Evolutionary conservation across 1,140 invertebrate species (phyloP).

Genomic region (Bombyx mandarina): DNA sequence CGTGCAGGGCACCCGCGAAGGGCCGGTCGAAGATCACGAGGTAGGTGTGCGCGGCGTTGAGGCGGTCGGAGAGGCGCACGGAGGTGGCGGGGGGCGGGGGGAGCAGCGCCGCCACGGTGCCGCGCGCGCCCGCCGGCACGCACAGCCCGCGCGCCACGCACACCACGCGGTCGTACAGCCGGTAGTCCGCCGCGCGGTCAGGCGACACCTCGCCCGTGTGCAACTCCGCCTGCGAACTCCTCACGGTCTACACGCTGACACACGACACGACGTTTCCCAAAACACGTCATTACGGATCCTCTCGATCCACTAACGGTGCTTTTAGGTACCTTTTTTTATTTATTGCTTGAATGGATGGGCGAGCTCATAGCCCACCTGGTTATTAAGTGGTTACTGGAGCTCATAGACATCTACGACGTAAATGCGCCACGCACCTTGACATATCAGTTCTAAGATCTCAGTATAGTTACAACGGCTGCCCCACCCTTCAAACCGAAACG

Average conservation of each 20-base stretch:
- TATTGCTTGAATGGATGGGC: no score
- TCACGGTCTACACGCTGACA: no score
- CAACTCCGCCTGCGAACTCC: conserved; percentile 62
- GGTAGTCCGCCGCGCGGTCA: conserved; percentile 76
- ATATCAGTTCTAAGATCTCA: no score
- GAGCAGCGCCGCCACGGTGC: conserved; percentile 84
- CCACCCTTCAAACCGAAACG: no score
- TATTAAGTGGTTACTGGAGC: no score
- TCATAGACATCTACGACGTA: no score
- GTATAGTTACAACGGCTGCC: no score
- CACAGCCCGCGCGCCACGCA: conserved; percentile 80
- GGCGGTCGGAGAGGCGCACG: conserved; percentile 49
- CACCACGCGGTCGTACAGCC: conserved; percentile 88
- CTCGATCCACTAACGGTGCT: neutral
- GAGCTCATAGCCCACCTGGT: no score
- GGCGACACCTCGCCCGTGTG: conserved; percentile 72
- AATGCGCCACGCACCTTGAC: no score
- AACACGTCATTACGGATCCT: no score
- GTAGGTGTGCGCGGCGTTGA: conserved; percentile 73
- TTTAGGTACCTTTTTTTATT: neutral
- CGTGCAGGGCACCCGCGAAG: conserved; percentile 77
- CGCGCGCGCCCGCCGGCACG: conserved; percentile 85
- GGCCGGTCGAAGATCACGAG: conserved; percentile 84
- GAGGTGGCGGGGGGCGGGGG: conserved; percentile 64
- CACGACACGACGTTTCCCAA: no score